A percentile compares a stretch with the other conserved stretches of the same genome.
Conservation (phyloP, 2,888 invertebrate genomes). For the Eupithecia exiguata region DNA sequence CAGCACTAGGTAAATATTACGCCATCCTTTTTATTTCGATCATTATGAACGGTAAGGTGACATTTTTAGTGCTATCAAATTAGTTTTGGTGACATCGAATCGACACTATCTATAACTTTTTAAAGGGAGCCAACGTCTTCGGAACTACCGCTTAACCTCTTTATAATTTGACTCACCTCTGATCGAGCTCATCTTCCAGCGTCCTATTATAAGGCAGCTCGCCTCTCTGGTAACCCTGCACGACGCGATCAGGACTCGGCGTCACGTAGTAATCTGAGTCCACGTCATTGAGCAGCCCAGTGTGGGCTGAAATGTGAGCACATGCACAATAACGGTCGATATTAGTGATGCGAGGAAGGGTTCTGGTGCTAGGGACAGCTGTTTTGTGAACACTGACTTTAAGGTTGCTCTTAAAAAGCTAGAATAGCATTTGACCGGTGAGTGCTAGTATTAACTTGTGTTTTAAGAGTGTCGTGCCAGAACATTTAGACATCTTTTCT, state of each 20-base stretch:
- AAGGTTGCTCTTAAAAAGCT: too few species aligned
- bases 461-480: too few species aligned
- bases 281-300: slow-evolving; percentile 90
- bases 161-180: slow-evolving; percentile 58
- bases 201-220: slow-evolving; percentile 65
- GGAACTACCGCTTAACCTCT: too few species aligned
- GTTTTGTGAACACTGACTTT: slow-evolving; percentile 1
- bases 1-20: too few species aligned
- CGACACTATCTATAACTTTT: too few species aligned
- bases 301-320: slow-evolving; percentile 85
- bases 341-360: slow-evolving; percentile 52
- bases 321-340: slow-evolving; percentile 78
- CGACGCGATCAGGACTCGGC: slow-evolving; percentile 68
- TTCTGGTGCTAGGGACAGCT: slow-evolving; percentile 12
- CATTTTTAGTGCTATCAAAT: too few species aligned
- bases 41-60: too few species aligned
- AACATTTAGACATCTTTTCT: too few species aligned
- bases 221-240: slow-evolving; percentile 61
- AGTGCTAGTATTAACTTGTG: too few species aligned
- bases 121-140: too few species aligned
- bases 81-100: too few species aligned
- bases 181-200: slow-evolving; percentile 84
- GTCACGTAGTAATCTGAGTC: slow-evolving; percentile 89
- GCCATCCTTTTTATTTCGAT: too few species aligned
- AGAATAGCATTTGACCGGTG: not conserved